Base-by-base conservation (phyloP, 2,888 invertebrate genomes). In the Caenorhabditis macrosperma region DNA sequence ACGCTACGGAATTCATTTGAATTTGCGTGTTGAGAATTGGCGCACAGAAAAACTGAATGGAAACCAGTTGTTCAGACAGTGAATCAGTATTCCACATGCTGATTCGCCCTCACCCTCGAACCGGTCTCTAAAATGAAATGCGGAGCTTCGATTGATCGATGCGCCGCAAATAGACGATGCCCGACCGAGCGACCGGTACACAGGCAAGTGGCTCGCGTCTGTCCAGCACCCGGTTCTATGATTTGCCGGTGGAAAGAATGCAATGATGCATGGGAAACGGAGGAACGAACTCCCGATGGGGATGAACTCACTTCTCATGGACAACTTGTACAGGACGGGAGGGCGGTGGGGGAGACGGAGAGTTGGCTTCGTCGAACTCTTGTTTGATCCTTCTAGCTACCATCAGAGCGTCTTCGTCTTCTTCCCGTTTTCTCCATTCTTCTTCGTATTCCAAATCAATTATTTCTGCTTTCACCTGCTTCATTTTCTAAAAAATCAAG, bases 341-440 rank as follows among this genome's bases (percentile, higher is more conserved):
- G 17, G 44, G 50, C 6, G 75, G 55, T 24, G 55, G 24, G 15
- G 78, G 52, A 2, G 68, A 57, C 12, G 67, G 46, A 10, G 61
- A 55, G 12, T 64, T 48, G 2, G 59, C 68, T 38, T 79, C 61
- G 6, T 77, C 76, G 22, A 83, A 79, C 52, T 83, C 83, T 68
- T 82, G 78, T 61, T 83, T 83, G 38, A 83, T 83, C 54, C 54
- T 77, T 55, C 79, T 54, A 7, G 83, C 83, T 10, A 83, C 78
- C 63, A 83, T 57, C 15, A 83, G 54, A 22, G 81, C 78, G 52
- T 83, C 83, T 17, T 83, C 83, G 17, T 79, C 79, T 15, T 81
- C 81, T 33, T 77, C 67, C 5, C 24, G 38, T 20, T 67, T 54
- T 41, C 38, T 15, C 81, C 76, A 76, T 24, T 52, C 26, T 22